phyloP scores from a whole-genome alignment of 2,888 invertebrate species.

The Carabus problematicus region DNA sequence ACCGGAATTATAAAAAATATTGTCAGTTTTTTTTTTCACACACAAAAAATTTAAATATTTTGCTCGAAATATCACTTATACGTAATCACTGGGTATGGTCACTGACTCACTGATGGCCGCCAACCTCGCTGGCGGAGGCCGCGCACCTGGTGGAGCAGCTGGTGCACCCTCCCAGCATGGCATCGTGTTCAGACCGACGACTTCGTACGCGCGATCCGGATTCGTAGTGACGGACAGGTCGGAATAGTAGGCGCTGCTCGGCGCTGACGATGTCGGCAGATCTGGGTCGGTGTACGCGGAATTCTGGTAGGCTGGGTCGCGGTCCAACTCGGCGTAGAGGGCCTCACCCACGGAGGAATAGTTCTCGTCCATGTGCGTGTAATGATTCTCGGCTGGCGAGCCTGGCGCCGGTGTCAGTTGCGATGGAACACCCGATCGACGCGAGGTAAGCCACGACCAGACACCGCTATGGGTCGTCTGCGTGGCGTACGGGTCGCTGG shows the following conservation, averaged over 20 bases:
- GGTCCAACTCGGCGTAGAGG: constrained; percentile 74
- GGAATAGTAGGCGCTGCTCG: constrained; percentile 79
- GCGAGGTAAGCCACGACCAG: constrained; percentile 57
- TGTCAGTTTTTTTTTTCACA: neutral
- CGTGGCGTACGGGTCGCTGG: neutral
- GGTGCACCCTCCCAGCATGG: constrained; percentile 51
- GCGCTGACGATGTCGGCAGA: constrained; percentile 68
- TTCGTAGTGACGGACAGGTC: constrained; percentile 68
- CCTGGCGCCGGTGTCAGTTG: constrained; percentile 60
- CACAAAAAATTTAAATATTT: neutral
- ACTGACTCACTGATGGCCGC: constrained; percentile 67
- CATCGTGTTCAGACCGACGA: constrained; percentile 60
- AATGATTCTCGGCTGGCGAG: constrained; percentile 70
- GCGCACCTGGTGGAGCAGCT: constrained; percentile 56
- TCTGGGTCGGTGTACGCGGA: constrained; percentile 70
- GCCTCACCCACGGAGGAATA: constrained; percentile 68
- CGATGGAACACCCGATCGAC: constrained; percentile 53
- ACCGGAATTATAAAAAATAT: neutral
- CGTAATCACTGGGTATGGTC: constrained; percentile 68
- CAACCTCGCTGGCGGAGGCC: constrained; percentile 58
- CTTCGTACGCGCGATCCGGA: constrained; percentile 67
- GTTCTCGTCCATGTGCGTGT: constrained; percentile 74
- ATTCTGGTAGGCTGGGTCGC: constrained; percentile 75
- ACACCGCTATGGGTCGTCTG: constrained; percentile 51
- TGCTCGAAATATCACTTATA: constrained; percentile 49